Percentiles rank a stretch among this genome's conserved stretches.
Conservation (phyloP, 2,888 invertebrate species). For the Phortica magna region DNA sequence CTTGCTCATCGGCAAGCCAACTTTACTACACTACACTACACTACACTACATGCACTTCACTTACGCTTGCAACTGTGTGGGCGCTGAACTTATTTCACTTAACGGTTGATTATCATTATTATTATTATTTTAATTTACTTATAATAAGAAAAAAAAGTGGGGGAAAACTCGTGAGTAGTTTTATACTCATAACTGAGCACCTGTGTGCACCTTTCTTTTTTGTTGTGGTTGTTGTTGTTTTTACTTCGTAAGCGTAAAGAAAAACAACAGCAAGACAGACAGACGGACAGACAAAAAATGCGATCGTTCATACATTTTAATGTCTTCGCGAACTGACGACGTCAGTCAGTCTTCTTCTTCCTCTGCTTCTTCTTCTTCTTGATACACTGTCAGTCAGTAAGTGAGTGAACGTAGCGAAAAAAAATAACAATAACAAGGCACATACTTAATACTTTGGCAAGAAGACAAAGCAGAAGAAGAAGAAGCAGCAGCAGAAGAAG, state of each 20-base stretch:
- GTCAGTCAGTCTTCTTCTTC: too few relatives aligned
- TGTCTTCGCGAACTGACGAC: constrained; percentile 45
- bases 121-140: constrained; percentile 71
- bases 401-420: constrained; percentile 45
- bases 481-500: constrained; percentile 28
- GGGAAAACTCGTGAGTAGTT: constrained; percentile 34
- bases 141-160: constrained; percentile 62
- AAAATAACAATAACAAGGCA: constrained; percentile 56
- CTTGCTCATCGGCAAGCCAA: neutral
- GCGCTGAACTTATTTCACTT: constrained; percentile 56
- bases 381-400: constrained; percentile 61
- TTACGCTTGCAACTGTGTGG: constrained; percentile 65
- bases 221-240: constrained; percentile 10
- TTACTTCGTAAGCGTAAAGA: constrained; percentile 24
- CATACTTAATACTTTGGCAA: constrained; percentile 35
- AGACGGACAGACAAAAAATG: constrained; percentile 52
- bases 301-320: constrained; percentile 58
- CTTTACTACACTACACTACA: neutral
- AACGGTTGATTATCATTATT: constrained; percentile 73
- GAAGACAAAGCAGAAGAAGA: constrained; percentile 36
- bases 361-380: too few relatives aligned
- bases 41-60: constrained; percentile 45
- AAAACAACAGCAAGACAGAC: neutral
- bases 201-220: constrained; percentile 34
- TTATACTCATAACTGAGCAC: constrained; percentile 43